phyloP scores from a whole-genome alignment of 2,888 invertebrate species.

The Acleris laterana region DNA sequence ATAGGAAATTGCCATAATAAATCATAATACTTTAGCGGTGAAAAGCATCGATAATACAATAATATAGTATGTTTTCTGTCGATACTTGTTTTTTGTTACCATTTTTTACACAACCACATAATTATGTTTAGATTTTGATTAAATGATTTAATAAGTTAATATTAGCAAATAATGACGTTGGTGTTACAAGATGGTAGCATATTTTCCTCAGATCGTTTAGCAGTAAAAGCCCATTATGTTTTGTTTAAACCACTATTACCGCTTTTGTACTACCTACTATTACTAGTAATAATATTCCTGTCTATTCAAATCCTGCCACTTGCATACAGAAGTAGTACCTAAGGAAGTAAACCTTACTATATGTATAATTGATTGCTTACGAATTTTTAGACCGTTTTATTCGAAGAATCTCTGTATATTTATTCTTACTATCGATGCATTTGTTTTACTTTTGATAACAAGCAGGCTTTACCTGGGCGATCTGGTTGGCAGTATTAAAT shows the following conservation, averaged over 20 bases:
- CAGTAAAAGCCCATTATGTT: neutral
- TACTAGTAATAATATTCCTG: too few species aligned
- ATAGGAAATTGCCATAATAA: conserved; percentile 21
- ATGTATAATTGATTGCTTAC: too few species aligned
- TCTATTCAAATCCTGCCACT: too few species aligned
- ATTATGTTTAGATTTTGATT: too few species aligned
- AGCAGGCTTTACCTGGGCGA: conserved; percentile 43
- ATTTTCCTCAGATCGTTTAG: conserved; percentile 4
- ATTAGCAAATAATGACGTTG: too few species aligned
- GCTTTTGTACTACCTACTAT: too few species aligned
- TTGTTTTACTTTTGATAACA: too few species aligned
- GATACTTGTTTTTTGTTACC: conserved; percentile 19
- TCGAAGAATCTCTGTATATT: too few species aligned
- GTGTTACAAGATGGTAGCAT: conserved; percentile 1
- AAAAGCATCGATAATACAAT: conserved; percentile 15
- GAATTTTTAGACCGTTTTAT: too few species aligned
- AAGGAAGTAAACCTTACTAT: too few species aligned
- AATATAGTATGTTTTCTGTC: neutral
- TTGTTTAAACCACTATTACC: neutral
- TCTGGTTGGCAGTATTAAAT: conserved; percentile 76
- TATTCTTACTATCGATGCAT: too few species aligned
- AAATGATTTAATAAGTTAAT: conserved; percentile 5
- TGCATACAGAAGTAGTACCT: too few species aligned
- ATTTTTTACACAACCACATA: conserved; percentile 18
- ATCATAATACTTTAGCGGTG: conserved; percentile 12